Evolutionary conservation across 2,113 vertebrate species (phyloP), one percentile per base, ranked within the genome.

Genomic region (Microtus ochrogaster): DNA sequence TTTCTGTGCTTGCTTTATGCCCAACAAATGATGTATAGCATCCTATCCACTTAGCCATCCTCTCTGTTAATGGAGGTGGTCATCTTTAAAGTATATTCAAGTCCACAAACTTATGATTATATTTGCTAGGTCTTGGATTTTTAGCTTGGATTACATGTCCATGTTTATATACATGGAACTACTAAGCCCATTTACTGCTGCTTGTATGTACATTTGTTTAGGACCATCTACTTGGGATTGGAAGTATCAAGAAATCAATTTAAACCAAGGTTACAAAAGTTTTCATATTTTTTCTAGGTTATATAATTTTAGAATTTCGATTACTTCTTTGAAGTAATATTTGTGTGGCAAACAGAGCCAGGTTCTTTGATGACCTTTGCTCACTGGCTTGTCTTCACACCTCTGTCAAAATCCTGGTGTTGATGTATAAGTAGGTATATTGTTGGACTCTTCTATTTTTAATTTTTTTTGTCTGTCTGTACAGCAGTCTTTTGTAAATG

Each of bases 231-330:
- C 26, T 30, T 30, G 24, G n/a, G n/a, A 65, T 41, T 41, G 7
- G 55, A 58, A n/a, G 21, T 55, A 58, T 63, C 81, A 93, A 95
- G 52, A 90, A 94, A 89, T 93, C 19, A 41, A 86, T 73, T 89
- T 70, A 79, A 91, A 55, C 14, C 14, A 72, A 85, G 11, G 2
- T 83, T 22, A 79, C 44, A 78, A 49, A 66, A 19, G 6, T n/a
- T 93, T 55, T 74, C 16, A 28, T 93, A 39, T 61, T n/a, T 47
- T 93, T 96, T 68, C 39, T 41, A 92, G 55, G 39, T 89, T 85
- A 76, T 17, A 39, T 14, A 79, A 17, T 41, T 77, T 82, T 68
- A 89, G 30, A 13, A 63, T 87, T 90, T 92, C 68, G 30, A 74
- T 87, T 65, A 77, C 22, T 11, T 85, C 52, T 66, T 84, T 76